Evolutionary conservation across 2,797 vertebrate genomes (phyloP).

Genomic region (Chrosomus eos): DNA sequence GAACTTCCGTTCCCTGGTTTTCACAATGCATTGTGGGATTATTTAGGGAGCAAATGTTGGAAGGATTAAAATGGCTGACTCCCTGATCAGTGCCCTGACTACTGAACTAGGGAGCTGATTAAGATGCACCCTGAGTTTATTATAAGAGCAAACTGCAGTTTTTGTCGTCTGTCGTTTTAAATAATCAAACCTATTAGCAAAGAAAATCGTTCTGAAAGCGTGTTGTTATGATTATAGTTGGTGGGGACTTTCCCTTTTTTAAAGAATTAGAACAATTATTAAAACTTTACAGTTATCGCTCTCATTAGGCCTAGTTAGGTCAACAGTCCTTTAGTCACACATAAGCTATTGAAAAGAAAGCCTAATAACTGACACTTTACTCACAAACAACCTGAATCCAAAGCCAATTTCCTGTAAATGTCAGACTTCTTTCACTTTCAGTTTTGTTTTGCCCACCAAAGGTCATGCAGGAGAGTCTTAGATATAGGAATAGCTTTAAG

Average conservation of each 20-base stretch:
- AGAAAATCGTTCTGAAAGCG: neutral
- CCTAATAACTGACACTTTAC: neutral
- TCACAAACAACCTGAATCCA: neutral
- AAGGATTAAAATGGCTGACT: neutral
- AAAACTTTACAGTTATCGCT: neutral
- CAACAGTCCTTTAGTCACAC: neutral
- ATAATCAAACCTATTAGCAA: neutral
- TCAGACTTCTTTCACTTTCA: slow-evolving; percentile 19
- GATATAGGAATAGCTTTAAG: neutral
- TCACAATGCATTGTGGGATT: neutral
- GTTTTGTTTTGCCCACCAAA: slow-evolving; percentile 2
- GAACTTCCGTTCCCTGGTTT: neutral
- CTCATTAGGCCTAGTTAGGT: neutral
- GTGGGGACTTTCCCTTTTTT: neutral
- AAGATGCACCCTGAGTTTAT: neutral
- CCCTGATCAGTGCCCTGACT: no score
- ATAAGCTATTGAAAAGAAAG: neutral
- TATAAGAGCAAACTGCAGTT: neutral
- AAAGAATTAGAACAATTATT: neutral
- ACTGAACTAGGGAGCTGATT: neutral
- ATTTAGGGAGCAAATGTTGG: neutral
- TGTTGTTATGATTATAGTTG: neutral
- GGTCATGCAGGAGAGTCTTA: neutral
- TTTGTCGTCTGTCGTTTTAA: neutral
- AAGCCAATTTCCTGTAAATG: neutral